These are phyloP conservation scores for Pocillopora verrucosa DNA, from an alignment of 64 coral and sea anemone species.

Conservation along the genomic window DNA sequence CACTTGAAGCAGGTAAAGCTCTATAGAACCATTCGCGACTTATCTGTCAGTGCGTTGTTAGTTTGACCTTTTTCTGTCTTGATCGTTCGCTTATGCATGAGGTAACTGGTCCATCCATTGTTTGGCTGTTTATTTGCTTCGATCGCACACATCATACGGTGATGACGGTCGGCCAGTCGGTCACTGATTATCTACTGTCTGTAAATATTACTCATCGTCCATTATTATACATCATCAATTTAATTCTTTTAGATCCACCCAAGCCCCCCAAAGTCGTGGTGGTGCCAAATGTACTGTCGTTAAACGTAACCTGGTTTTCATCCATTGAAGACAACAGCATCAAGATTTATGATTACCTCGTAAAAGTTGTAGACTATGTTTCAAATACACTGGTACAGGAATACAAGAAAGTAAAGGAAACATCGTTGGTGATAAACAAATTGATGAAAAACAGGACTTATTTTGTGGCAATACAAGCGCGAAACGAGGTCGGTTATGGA, in stretches of 20 bases:
- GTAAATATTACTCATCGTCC: neutral
- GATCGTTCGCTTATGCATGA: too few relatives aligned
- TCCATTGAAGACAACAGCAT: slow-evolving; percentile 17
- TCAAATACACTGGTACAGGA: neutral
- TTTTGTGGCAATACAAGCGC: slow-evolving; percentile 5
- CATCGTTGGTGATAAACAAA: neutral
- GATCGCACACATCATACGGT: too few relatives aligned
- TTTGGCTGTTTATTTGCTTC: too few relatives aligned
- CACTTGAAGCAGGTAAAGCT: slow-evolving; percentile 27
- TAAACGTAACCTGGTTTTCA: slow-evolving; percentile 7
- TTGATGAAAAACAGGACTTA: slow-evolving; percentile 8
- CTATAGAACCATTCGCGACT: neutral
- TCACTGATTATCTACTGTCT: neutral
- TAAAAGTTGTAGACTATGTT: neutral
- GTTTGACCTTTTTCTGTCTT: too few relatives aligned
- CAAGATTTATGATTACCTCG: neutral
- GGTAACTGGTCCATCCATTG: too few relatives aligned
- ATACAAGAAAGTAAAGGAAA: neutral
- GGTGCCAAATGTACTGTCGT: neutral
- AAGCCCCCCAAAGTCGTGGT: neutral
- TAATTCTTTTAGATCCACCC: slow-evolving; percentile 10
- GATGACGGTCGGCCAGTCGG: neutral
- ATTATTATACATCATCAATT: neutral
- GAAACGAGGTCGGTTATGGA: slow-evolving; percentile 26
- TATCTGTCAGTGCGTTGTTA: too few relatives aligned